phyloP scores from a whole-genome alignment of 1,140 invertebrate genomes.

The Caenorhabditis briggsae region DNA sequence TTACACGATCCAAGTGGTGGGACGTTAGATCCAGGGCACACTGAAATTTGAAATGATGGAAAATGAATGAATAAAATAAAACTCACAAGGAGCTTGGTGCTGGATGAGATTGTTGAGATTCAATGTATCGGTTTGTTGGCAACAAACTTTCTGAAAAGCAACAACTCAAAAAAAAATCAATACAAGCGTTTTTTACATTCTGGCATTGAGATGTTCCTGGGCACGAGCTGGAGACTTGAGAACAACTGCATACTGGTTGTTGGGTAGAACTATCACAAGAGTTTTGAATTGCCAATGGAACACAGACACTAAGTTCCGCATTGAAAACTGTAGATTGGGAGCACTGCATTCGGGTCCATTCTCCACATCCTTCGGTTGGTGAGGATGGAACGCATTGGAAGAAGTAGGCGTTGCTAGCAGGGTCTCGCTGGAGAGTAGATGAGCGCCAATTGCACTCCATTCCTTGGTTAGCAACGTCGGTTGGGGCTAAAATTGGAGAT shows the following conservation, averaged over 20 bases:
- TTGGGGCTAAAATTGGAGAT: constrained; percentile 57
- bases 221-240: constrained; percentile 56
- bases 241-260: constrained; percentile 39
- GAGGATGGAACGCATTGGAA: constrained; percentile 68
- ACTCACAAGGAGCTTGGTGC: constrained; percentile 58
- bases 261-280: constrained; percentile 40
- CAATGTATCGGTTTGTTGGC: constrained; percentile 45
- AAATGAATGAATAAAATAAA: not conserved
- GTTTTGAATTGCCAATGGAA: constrained; percentile 48
- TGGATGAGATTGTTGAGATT: constrained; percentile 52
- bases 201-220: constrained; percentile 68
- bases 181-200: constrained; percentile 46
- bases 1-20: constrained; percentile 65
- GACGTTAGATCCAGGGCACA: constrained; percentile 66
- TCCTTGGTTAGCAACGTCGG: constrained; percentile 63
- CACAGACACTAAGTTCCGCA: constrained; percentile 67
- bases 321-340: constrained; percentile 69
- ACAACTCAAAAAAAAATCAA: not conserved
- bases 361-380: constrained; percentile 66
- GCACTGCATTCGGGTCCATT: constrained; percentile 72
- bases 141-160: constrained; percentile 67
- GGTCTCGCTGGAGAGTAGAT: constrained; percentile 66
- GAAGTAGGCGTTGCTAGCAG: constrained; percentile 65
- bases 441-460: constrained; percentile 70
- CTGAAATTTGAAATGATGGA: constrained; percentile 21